Evolutionary conservation across 2,797 vertebrate genomes (phyloP).

Genomic region (Sebastes iracundus): DNA sequence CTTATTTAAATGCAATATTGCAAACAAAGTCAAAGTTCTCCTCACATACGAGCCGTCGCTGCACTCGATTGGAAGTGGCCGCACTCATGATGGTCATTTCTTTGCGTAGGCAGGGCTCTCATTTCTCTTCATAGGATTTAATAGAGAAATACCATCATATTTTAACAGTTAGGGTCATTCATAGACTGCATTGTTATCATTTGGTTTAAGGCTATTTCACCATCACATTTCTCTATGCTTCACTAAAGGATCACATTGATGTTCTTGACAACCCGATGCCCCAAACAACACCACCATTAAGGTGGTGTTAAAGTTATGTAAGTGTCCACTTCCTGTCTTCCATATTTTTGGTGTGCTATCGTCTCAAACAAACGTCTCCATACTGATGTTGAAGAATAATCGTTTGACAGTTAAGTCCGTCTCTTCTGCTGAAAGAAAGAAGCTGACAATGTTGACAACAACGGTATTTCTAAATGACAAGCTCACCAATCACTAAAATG

Average conservation of each 20-base stretch:
- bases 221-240: neutral
- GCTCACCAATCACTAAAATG: neutral
- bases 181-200: neutral
- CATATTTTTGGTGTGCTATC: neutral
- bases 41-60: neutral
- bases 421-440: neutral
- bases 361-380: neutral
- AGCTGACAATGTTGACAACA: neutral
- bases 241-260: neutral
- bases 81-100: neutral
- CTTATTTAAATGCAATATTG: neutral
- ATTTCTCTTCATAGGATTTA: neutral
- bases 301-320: constrained; percentile 27
- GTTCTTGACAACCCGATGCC: constrained; percentile 13
- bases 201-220: neutral
- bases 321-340: constrained; percentile 29
- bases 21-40: neutral
- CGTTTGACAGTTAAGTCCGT: neutral
- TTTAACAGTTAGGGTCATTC: neutral
- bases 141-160: neutral
- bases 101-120: neutral
- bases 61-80: neutral
- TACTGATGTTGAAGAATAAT: neutral
- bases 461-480: neutral
- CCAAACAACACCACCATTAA: constrained; percentile 29